Percentiles rank a stretch among this genome's conserved stretches.
phyloP scores from a whole-genome alignment of 37 sponge, comb jelly and placozoan genomes.

The Halisarca cf. caerulea region DNA sequence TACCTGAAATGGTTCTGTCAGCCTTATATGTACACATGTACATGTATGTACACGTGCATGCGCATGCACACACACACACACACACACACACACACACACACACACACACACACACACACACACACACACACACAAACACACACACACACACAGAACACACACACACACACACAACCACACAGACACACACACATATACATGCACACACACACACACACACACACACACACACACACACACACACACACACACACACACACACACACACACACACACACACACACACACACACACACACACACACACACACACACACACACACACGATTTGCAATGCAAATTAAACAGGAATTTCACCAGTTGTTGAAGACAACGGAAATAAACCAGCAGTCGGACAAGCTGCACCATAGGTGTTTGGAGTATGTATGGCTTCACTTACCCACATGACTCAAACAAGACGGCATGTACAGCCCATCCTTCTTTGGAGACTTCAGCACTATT shows the following conservation, averaged over 20 bases:
- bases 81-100: neutral
- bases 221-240: slow-evolving; percentile 12
- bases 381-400: too few species aligned
- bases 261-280: too few species aligned
- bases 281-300: too few species aligned
- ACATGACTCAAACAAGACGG: slow-evolving; percentile 33
- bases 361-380: too few species aligned
- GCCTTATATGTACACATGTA: slow-evolving; percentile 23
- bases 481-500: neutral
- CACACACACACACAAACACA: too few species aligned
- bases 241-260: neutral
- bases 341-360: too few species aligned
- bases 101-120: too few species aligned
- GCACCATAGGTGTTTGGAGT: too few species aligned
- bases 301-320: slow-evolving; percentile 2
- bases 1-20: too few species aligned
- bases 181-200: neutral
- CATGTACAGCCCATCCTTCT: slow-evolving; percentile 43
- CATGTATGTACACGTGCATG: neutral
- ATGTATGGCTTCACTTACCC: neutral
- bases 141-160: too few species aligned
- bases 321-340: too few species aligned
- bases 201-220: slow-evolving; percentile 13
- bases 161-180: neutral
- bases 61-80: neutral